Percentiles rank a stretch among this genome's conserved stretches.
phyloP scores from a whole-genome alignment of 2,113 vertebrate genomes.

The Etia nguti region DNA sequence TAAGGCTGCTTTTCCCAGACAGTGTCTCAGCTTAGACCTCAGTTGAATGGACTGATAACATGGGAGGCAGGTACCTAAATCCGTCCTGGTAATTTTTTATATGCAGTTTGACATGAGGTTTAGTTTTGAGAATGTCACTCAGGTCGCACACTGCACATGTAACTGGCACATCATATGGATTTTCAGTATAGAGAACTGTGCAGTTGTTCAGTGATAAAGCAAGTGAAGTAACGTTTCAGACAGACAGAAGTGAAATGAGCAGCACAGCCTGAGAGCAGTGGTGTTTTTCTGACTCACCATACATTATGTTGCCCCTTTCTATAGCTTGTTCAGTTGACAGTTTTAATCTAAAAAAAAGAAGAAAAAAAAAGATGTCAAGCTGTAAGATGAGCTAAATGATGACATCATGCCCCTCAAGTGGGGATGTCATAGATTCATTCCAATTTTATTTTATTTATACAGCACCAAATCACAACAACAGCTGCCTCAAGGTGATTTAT shows the following conservation, averaged over 20 bases:
- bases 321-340: not conserved
- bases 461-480: not conserved
- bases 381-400: not conserved
- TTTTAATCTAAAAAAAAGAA: not conserved
- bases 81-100: rapidly evolving
- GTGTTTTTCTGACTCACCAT: not conserved
- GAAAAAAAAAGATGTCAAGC: not conserved
- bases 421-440: not conserved
- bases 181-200: not conserved
- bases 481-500: not conserved
- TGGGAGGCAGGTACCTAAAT: not conserved
- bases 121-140: not conserved
- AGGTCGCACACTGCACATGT: not conserved
- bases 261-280: not conserved
- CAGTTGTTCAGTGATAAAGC: constrained; percentile 13
- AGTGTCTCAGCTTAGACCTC: not conserved
- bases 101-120: not conserved
- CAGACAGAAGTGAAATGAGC: not conserved
- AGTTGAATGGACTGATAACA: not conserved
- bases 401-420: not conserved
- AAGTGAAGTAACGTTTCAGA: not conserved
- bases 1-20: not conserved
- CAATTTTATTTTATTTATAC: not conserved
- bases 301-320: not conserved
- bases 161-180: not conserved